A percentile compares a stretch with the other conserved stretches of the same genome.
Evolutionary conservation across 1,140 invertebrate genomes (phyloP).

Genomic region (Lycorma delicatula): DNA sequence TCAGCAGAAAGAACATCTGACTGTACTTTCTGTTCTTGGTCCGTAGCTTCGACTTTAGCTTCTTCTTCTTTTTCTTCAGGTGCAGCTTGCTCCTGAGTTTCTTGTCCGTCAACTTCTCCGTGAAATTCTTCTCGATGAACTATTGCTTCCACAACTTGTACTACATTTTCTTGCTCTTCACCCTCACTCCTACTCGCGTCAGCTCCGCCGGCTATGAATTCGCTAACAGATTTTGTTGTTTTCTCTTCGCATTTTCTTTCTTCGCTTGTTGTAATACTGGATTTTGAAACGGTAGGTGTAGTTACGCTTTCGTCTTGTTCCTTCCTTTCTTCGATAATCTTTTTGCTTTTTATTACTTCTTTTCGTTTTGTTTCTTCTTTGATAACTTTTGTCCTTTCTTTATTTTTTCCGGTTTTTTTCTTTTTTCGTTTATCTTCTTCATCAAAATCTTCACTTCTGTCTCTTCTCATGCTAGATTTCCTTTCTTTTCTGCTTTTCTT

Average conservation of each 20-base stretch:
- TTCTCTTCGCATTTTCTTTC: constrained; percentile 13
- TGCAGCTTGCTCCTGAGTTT: not conserved
- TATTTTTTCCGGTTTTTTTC: constrained; percentile 19
- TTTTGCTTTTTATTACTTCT: constrained; percentile 15
- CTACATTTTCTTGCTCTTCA: constrained; percentile 28
- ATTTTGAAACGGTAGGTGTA: constrained; percentile 3
- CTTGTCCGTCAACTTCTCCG: constrained; percentile 1
- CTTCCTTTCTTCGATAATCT: constrained; percentile 13
- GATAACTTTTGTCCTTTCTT: constrained; percentile 30
- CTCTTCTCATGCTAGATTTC: constrained; percentile 15
- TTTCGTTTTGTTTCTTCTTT: constrained; percentile 14
- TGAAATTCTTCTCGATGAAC: constrained; percentile 12
- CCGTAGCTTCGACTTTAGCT: not conserved
- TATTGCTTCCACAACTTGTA: constrained; percentile 14
- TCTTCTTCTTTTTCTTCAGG: constrained; percentile 1
- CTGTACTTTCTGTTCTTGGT: not conserved
- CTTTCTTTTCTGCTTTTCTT: constrained; percentile 28
- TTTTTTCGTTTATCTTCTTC: not conserved
- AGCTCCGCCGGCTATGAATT: not conserved
- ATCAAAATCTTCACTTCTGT: constrained; percentile 9
- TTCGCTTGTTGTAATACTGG: constrained; percentile 14
- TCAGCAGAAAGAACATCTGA: not conserved
- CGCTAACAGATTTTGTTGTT: constrained; percentile 8
- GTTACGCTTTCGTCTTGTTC: constrained; percentile 3
- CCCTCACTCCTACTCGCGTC: constrained; percentile 3